Evolutionary conservation across 2,113 vertebrate genomes (phyloP).

Genomic region (Parotia lawesii): DNA sequence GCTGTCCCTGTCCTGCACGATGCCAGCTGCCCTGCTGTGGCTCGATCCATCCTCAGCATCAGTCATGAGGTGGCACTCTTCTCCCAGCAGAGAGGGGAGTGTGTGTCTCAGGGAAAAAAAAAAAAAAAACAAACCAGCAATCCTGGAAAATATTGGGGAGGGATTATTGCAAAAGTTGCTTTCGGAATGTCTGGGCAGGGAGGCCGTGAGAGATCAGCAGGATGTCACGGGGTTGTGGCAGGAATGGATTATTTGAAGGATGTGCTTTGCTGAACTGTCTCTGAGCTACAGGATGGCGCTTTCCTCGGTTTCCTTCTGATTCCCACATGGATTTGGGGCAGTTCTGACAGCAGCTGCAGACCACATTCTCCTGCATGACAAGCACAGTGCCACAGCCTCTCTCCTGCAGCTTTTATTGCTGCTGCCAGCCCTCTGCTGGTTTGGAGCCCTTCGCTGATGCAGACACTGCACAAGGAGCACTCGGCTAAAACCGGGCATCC

Average conservation of each 20-base stretch:
- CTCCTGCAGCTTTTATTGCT: background rate
- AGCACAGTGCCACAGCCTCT: background rate
- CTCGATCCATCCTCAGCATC: background rate
- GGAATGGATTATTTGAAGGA: background rate
- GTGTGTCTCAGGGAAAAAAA: background rate
- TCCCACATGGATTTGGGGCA: background rate
- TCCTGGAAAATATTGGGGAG: background rate
- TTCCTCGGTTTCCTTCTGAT: background rate
- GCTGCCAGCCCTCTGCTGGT: background rate
- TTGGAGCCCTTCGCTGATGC: background rate
- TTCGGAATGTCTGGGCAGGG: background rate
- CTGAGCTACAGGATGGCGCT: background rate
- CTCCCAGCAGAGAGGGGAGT: background rate
- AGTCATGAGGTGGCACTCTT: conserved; percentile 62
- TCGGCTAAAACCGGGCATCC: background rate
- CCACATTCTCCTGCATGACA: background rate
- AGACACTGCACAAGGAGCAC: background rate
- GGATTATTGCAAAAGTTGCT: background rate
- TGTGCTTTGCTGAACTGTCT: background rate
- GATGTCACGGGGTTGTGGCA: background rate
- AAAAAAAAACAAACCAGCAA: background rate
- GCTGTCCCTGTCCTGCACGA: background rate
- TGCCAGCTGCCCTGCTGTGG: background rate
- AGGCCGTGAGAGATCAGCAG: background rate
- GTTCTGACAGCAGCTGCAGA: background rate